A percentile compares a stretch with the other conserved stretches of the same genome.
Evolutionary conservation across 2,113 vertebrate genomes (phyloP).

Genomic region (Diadophis punctatus): DNA sequence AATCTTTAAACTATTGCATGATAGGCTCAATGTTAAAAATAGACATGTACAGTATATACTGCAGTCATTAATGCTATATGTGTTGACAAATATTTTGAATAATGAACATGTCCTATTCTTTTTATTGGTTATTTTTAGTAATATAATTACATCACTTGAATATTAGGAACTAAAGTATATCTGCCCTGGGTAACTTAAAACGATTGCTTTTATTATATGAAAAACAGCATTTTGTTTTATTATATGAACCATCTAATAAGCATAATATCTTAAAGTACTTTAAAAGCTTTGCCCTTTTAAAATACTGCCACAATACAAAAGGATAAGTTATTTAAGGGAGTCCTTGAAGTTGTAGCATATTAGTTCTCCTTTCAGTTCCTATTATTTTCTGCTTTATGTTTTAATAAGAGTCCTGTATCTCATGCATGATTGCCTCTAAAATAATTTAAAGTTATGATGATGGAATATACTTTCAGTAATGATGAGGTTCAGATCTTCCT

Average conservation of each 20-base stretch:
- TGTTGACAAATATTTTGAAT: background rate
- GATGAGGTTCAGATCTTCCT: background rate
- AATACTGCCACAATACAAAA: background rate
- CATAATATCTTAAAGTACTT: background rate
- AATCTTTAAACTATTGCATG: background rate
- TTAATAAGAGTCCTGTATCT: background rate
- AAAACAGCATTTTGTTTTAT: background rate
- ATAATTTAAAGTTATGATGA: background rate
- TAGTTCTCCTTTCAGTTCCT: background rate
- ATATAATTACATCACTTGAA: background rate
- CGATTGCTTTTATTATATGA: background rate
- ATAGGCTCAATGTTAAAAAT: background rate
- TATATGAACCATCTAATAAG: background rate
- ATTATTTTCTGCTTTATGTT: background rate
- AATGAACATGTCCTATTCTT: background rate
- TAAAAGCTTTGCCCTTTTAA: background rate
- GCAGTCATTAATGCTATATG: background rate
- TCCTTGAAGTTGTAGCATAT: background rate
- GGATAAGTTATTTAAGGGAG: background rate
- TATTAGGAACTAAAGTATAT: background rate
- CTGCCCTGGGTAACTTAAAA: background rate
- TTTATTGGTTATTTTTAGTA: background rate
- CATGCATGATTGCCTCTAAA: background rate
- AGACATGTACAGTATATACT: background rate
- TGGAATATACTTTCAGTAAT: background rate